A percentile compares a stretch with the other conserved stretches of the same genome.
phyloP scores from a whole-genome alignment of 2,113 vertebrate species.

The Pyrgilauda ruficollis region DNA sequence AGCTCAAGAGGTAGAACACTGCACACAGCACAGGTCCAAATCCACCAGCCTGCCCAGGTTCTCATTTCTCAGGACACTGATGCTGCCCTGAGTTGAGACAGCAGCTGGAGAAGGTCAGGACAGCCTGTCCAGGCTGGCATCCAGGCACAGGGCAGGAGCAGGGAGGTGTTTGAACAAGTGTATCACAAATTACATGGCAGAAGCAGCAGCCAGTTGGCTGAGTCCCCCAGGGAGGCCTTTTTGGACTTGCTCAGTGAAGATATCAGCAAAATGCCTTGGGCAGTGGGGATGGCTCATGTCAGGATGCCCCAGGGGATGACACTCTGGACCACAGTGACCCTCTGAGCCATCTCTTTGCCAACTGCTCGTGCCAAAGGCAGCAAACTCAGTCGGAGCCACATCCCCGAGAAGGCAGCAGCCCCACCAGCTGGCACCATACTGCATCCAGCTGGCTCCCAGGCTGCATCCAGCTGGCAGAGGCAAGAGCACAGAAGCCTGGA shows the following conservation, averaged over 20 bases:
- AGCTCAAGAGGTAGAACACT: accelerated
- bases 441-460: background rate
- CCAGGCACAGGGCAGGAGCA: background rate
- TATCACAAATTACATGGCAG: background rate
- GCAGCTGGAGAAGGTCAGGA: background rate
- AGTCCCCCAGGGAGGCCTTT: background rate
- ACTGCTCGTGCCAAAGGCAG: background rate
- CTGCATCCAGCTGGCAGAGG: conserved; percentile 3
- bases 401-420: background rate
- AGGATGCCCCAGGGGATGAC: background rate
- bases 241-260: background rate
- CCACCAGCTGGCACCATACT: background rate
- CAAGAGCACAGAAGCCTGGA: background rate
- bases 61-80: background rate
- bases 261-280: background rate
- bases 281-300: background rate
- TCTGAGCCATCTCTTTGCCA: background rate
- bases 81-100: background rate
- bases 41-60: background rate
- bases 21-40: background rate
- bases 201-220: background rate
- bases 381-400: background rate
- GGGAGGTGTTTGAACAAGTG: background rate
- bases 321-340: background rate
- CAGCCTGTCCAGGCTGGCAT: background rate